A percentile compares a stretch with the other conserved stretches of the same genome.
phyloP scores from a whole-genome alignment of 2,113 vertebrate species.

The Andinoacara biseriatus region DNA sequence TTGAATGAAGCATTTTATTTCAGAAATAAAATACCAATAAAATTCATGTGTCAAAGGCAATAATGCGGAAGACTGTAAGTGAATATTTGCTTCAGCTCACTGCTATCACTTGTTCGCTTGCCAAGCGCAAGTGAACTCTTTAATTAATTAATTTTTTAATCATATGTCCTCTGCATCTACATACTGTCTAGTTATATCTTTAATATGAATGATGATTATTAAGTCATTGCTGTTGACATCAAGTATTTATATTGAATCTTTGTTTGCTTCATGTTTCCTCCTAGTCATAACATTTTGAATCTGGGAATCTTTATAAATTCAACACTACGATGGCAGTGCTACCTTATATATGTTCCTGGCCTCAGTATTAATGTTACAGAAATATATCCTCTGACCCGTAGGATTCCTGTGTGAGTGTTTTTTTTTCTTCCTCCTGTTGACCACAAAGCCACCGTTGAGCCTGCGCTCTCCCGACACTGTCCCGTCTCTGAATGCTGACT shows the following conservation, averaged over 20 bases:
- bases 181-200: neutral
- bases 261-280: neutral
- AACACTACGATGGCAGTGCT: neutral
- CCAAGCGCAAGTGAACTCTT: neutral
- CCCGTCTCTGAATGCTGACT: constrained; percentile 70
- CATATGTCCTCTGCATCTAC: neutral
- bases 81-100: neutral
- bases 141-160: neutral
- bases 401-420: constrained; percentile 60
- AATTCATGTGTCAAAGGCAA: neutral
- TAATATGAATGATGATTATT: neutral
- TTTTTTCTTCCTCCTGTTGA: constrained; percentile 54
- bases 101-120: neutral
- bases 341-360: constrained; percentile 34
- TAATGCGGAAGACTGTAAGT: neutral
- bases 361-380: constrained; percentile 55
- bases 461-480: constrained; percentile 59
- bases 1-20: neutral
- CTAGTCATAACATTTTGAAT: neutral
- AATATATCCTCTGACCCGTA: constrained; percentile 64
- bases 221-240: neutral
- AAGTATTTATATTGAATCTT: neutral
- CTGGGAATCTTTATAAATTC: neutral
- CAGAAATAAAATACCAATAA: neutral
- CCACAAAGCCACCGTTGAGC: constrained; percentile 73